Base-by-base conservation (phyloP, 2,888 invertebrate species). In the Autographa gamma region DNA sequence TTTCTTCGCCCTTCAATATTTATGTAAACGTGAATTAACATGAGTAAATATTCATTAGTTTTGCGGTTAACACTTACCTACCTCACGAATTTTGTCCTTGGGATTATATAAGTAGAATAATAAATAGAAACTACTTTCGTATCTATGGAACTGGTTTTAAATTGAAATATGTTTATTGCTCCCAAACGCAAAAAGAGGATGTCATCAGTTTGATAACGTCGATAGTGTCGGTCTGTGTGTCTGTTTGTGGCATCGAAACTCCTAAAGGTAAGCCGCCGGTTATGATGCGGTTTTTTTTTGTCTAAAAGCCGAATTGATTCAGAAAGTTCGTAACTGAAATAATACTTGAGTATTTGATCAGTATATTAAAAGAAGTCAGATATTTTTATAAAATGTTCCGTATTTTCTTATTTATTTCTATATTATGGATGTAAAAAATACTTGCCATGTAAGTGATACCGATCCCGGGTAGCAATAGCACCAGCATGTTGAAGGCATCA, bases 401-500 rank as follows among this genome's bases (percentile, higher is more conserved):
- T n/a, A n/a, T n/a, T n/a, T n/a, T n/a, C n/a, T n/a, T n/a, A n/a
- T n/a, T n/a, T n/a, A n/a, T n/a, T n/a, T n/a, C n/a, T n/a, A n/a
- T n/a, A n/a, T n/a, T n/a, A 59, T 59, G 66, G 43, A 59, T 66
- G 18, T 66, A 38, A 63, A 43, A 14, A 34, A 43, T 13, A 56
- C 86, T 90, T 89, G 96, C 97, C 95, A 99, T 98, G 88, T 98
- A 99, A 8, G 98, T 97, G 25, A 98, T 96, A 1, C 97, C 97
- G 1, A 98, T 97, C 38, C 99, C 99, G 0, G 98, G 98, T n/a
- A 99, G 93, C 18, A 98, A 95, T 81, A 98, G 94, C 32, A 97
- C 96, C 54, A 99, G 89, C 97, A 98, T 98, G 88, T 98, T 98
- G 89, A 98, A 96, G 2, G 97, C 97, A 87, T 98, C 98, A 0